Base-by-base conservation (phyloP, 2,888 invertebrate genomes). In the Eristalis arbustorum region DNA sequence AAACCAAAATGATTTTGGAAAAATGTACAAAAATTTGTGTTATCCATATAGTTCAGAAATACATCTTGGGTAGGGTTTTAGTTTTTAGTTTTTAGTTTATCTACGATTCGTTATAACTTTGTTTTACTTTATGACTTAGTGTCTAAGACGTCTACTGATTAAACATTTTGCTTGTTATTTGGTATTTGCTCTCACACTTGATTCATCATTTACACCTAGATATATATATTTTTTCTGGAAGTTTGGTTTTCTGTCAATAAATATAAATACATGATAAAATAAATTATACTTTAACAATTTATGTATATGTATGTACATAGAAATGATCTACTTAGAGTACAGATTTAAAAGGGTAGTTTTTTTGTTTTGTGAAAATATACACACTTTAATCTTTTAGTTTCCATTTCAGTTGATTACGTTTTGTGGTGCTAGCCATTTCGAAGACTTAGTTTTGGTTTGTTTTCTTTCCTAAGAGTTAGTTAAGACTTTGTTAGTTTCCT, bases 181-280 rank as follows among this genome's bases (percentile, higher is more conserved):
- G 62, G 74, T 69, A 69, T 79, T 62, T 79, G 68, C 71, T 84
- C 59, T 63, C 74, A 75, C 34, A 34, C 72, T 75, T 59, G 34
- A 72, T 49, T 72, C 57, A 14, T 72, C 57, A 14, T 63, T 84
- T 72, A 22, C 49, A 18, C 18, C n/a, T 5, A n/a, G 3, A 18
- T 49, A 18, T 18, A 49, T 49, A 49, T 49, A 18, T 18, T 18
- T 18, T 18, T 40, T 79, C 74, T 79, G 74, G 78, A 78, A 82
- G 69, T 68, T 57, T 77, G 62, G 25, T 31, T 62, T 56, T 74
- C 62, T 34, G 31, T 37, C 62, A 22, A 63, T 62, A 67, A 14
- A 34, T 42, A 69, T 79, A 49, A 74, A 64, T 84, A 62, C 14
- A 78, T 49, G 34, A 34, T 31, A 66, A 64, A 67, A 69, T 76